Evolutionary conservation across 2,797 vertebrate species (phyloP), one percentile per base, ranked within the genome.

Genomic region (Macropus fuliginosus): DNA sequence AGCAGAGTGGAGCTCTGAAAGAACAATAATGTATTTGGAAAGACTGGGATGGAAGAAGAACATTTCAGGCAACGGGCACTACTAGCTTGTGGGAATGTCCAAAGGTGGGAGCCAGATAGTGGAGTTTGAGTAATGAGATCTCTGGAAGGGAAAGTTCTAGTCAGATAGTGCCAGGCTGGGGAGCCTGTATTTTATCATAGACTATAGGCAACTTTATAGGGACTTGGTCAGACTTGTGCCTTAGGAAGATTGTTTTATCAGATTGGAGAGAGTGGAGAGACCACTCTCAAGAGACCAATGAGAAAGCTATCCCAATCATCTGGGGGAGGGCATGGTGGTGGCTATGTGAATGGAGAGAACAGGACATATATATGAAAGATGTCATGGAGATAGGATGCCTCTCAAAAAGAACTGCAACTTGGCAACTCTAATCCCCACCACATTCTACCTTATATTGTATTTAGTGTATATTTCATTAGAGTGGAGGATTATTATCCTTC

Each of bases 21-120:
- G 18, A 46, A 81, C 9, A 81, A 81, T 90, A 95, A 66, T 50
- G 92, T 95, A 94, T 97, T 9, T 46, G 46, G n/a, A 46, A 27
- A 87, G 40, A 50, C 74, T 46, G 56, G 55, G 62, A 59, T 96
- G 56, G 5, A 90, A 92, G 56, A 95, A 94, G 62, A 89, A 13
- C 54, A 54, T 96, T 93, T 91, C 24, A 55, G 89, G 62, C 62
- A 92, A 90, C 54, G 16, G 57, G 93, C 21, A 91, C 87, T 13
- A 91, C 87, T 18, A 94, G 93, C 81, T 92, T 55, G 56, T 62
- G 13, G 74, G 0, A 91, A 97, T 92, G 34, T 31, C 50, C 31
- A 90, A 57, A 59, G 91, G 21, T 16, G 8, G 40, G 66, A 27
- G 21, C 40, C 21, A 27, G 74, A 50, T 6, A 10, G 24, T 50